Evolutionary conservation across 1,140 invertebrate genomes (phyloP).

Genomic region (Drosophila varians): DNA sequence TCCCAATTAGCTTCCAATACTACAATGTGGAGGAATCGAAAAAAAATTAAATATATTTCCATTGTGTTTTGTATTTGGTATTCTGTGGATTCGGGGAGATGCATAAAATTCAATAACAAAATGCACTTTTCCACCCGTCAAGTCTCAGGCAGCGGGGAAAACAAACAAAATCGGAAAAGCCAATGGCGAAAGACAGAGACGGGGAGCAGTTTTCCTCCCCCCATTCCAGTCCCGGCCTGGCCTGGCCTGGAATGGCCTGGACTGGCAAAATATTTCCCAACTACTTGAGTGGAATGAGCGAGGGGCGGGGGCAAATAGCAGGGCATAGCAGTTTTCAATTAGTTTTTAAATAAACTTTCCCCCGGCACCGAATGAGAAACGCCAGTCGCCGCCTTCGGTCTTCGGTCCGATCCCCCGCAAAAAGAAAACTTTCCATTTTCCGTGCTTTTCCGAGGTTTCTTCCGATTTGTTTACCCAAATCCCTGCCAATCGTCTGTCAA

Average conservation of each 20-base stretch:
- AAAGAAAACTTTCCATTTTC: conserved; percentile 73
- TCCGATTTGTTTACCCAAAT: conserved; percentile 76
- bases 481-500: conserved; percentile 83
- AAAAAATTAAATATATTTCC: conserved; percentile 4
- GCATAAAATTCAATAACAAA: conserved; percentile 75
- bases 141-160: conserved; percentile 50
- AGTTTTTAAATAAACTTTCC: conserved; percentile 78
- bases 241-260: conserved; percentile 7
- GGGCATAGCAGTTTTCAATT: conserved; percentile 73
- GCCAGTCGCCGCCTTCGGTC: conserved; percentile 9
- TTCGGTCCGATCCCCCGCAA: background rate
- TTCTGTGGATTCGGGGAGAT: background rate
- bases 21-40: conserved; percentile 1
- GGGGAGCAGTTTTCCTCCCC: conserved; percentile 1
- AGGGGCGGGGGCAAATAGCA: background rate
- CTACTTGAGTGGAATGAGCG: conserved; percentile 50
- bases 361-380: conserved; percentile 28
- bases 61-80: background rate
- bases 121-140: conserved; percentile 66
- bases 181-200: conserved; percentile 30
- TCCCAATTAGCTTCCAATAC: conserved; percentile 17
- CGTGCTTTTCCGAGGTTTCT: conserved; percentile 33
- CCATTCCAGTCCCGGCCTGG: background rate
- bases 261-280: conserved; percentile 53
- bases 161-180: conserved; percentile 69